Evolutionary conservation across 2,113 vertebrate species (phyloP).

Genomic region (Myrmecobius fasciatus): DNA sequence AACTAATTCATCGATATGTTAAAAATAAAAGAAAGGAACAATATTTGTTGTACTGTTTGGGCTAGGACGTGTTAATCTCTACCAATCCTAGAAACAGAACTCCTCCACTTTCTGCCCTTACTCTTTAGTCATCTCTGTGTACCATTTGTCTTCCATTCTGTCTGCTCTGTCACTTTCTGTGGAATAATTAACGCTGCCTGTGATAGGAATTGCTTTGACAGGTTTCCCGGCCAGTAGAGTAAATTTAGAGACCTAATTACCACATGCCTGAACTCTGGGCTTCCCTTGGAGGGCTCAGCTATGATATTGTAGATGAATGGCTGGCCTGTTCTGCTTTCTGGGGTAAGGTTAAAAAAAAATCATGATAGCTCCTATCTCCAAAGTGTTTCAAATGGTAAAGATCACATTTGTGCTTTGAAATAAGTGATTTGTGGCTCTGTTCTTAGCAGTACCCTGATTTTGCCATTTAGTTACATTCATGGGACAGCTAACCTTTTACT

Average conservation of each 20-base stretch:
- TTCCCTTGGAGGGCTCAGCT: conserved; percentile 11
- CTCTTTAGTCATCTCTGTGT: neutral
- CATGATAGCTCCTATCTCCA: conserved; percentile 6
- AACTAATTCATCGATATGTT: neutral
- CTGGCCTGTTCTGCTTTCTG: conserved; percentile 17
- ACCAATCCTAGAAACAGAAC: neutral
- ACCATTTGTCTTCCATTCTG: neutral
- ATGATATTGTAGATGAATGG: conserved; percentile 15
- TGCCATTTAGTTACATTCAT: neutral
- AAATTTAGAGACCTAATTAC: conserved; percentile 68
- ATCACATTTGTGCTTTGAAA: neutral
- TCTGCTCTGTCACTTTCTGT: conserved; percentile 51
- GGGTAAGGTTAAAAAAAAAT: neutral
- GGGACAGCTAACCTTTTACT: neutral
- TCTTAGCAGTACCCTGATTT: neutral
- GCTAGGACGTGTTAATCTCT: neutral
- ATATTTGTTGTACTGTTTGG: neutral
- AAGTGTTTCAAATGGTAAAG: conserved; percentile 28
- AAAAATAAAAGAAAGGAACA: neutral
- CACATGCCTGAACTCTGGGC: conserved; percentile 32
- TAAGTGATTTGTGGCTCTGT: neutral
- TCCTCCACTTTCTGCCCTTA: neutral
- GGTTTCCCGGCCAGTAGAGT: conserved; percentile 47
- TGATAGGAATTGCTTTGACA: conserved; percentile 61
- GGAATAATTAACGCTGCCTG: conserved; percentile 54